Percentiles rank a stretch among this genome's conserved stretches.
These are phyloP conservation scores for Portunus trituberculatus DNA, from an alignment of 1,140 invertebrate genomes.

Conservation along the genomic window DNA sequence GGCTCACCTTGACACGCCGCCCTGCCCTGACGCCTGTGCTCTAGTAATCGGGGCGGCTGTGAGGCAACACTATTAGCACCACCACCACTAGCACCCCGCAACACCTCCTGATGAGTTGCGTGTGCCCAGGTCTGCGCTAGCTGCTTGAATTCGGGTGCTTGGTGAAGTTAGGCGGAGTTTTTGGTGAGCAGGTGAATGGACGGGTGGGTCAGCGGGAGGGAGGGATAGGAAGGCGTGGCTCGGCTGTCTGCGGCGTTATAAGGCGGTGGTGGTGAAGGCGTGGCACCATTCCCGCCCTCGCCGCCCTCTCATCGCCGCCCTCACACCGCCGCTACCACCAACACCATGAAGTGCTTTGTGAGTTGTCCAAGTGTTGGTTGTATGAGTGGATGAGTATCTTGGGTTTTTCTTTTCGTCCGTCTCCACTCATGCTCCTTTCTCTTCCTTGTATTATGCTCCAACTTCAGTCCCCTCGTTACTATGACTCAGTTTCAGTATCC, in stretches of 20 bases:
- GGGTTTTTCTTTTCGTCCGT: background rate
- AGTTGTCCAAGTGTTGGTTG: background rate
- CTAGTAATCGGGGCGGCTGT: no score
- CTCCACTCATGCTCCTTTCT: no score
- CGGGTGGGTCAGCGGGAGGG: no score
- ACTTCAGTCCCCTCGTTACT: no score
- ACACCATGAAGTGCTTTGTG: background rate
- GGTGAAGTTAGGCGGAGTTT: background rate
- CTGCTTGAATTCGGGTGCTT: background rate
- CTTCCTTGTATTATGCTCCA: no score
- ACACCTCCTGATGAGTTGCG: background rate
- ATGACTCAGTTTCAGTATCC: no score
- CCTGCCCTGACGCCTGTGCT: no score
- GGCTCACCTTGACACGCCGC: no score
- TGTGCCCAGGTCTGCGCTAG: background rate
- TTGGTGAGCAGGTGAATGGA: no score
- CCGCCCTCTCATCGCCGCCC: background rate
- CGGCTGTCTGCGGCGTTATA: background rate
- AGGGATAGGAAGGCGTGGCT: background rate
- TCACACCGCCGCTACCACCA: background rate
- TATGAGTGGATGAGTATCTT: no score
- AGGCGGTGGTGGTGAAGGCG: background rate
- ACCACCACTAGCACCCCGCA: background rate
- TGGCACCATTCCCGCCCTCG: background rate
- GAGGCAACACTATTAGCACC: background rate